Percentiles rank a stretch among this genome's conserved stretches.
phyloP scores from a whole-genome alignment of 2,888 invertebrate species.

The Agrotis exclamationis region DNA sequence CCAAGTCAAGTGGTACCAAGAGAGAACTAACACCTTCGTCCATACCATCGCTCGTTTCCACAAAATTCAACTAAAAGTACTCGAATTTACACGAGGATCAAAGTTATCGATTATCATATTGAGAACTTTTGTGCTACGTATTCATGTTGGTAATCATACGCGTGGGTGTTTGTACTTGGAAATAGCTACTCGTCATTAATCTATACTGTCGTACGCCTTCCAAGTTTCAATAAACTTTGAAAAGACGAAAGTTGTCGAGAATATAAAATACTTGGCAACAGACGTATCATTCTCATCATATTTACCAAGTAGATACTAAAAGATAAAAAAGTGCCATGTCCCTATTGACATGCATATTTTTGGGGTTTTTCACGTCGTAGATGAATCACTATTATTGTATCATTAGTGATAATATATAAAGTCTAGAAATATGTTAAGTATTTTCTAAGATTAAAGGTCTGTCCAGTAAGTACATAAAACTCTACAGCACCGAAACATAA shows the following conservation, averaged over 20 bases:
- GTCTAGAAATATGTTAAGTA: slow-evolving; percentile 10
- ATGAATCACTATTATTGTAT: neutral
- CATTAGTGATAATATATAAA: neutral
- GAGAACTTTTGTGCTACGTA: neutral
- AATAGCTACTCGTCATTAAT: neutral
- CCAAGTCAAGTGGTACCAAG: too few species aligned
- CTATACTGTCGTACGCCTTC: neutral
- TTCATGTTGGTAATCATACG: neutral
- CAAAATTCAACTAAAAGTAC: neutral
- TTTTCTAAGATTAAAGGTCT: slow-evolving; percentile 13
- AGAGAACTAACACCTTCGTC: too few species aligned
- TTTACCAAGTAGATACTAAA: neutral
- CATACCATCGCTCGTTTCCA: neutral
- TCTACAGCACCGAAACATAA: slow-evolving; percentile 29
- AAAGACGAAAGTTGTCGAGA: neutral
- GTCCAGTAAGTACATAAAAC: slow-evolving; percentile 20
- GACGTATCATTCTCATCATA: neutral
- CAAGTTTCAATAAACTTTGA: neutral
- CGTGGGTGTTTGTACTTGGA: neutral
- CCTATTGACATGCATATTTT: neutral
- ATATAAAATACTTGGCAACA: neutral
- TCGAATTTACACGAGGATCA: neutral
- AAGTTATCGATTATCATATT: neutral
- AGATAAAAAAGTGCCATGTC: neutral
- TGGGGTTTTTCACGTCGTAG: neutral